Base-by-base conservation (phyloP, 2,797 vertebrate genomes). In the Eidolon dupreanum region DNA sequence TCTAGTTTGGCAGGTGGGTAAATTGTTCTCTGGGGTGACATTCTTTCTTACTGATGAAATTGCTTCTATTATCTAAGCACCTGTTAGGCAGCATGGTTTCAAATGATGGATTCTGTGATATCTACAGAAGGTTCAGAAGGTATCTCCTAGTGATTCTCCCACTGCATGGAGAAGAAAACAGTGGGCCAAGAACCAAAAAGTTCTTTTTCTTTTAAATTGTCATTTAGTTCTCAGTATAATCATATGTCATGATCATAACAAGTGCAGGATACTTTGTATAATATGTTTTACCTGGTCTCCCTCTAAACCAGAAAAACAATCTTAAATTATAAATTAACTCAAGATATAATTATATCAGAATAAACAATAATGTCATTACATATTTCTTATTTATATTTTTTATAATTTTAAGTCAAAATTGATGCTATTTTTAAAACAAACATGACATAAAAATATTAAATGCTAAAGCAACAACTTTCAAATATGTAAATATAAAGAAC, bases 11-110 rank as follows among this genome's bases (percentile, higher is more conserved):
- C 84, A 94, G 70, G 36, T 79, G 59, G 36, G 61, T 79, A 95
- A 66, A 89, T 65, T 90, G 0, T 85, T 33, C 90, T 92, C 71
- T 79, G 49, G 94, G 70, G 85, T 38, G 94, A 66, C 3, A 86
- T 97, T 86, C 31, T 36, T 46, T 74, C 61, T 81, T 24, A 11
- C n/a, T 87, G 93, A 78, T 59, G 79, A 83, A 88, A 38, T 75
- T 95, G 74, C 51, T 88, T 96, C 83, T 77, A 8, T 84, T 73
- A 96, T 65, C 65, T 97, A 43, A 26, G 10, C 28, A 96, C 96
- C 95, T 91, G 70, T 55, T 75, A 85, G 41, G n/a, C 81, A 31
- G 2, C 68, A 33, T 89, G 74, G 33, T 93, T 97, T 93, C 77
- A 78, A 82, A 61, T 94, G 59, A 78, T 43, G n/a, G 7, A 66